Evolutionary conservation across 2,797 vertebrate species (phyloP).

Genomic region (Acropternis orthonyx): DNA sequence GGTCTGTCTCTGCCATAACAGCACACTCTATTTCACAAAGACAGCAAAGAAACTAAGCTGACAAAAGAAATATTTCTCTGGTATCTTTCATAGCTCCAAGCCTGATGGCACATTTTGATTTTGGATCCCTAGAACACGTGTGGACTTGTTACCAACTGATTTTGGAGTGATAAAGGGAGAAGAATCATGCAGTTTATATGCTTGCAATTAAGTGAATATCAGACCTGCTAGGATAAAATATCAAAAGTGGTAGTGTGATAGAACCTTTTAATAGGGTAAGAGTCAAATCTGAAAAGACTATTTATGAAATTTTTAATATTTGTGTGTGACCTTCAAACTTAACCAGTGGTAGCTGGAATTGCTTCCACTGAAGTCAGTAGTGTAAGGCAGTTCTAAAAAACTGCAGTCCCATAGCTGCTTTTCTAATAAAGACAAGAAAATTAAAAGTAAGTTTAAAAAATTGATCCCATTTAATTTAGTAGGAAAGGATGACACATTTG

Average conservation of each 20-base stretch:
- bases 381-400: background rate
- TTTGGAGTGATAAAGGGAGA: background rate
- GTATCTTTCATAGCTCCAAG: background rate
- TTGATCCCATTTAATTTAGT: background rate
- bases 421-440: background rate
- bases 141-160: background rate
- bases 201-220: background rate
- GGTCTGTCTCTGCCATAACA: conserved; percentile 17
- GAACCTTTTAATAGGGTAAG: background rate
- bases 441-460: background rate
- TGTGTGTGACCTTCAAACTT: background rate
- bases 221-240: background rate
- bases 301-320: background rate
- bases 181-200: background rate
- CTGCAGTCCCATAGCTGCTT: background rate
- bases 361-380: background rate
- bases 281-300: background rate
- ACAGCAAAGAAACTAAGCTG: conserved; percentile 39
- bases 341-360: background rate
- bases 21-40: conserved; percentile 31
- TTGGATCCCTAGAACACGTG: background rate
- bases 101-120: background rate
- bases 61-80: conserved; percentile 35
- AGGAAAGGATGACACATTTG: background rate
- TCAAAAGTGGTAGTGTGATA: background rate